These are phyloP conservation scores for Pristis pectinata DNA, from an alignment of 2,797 vertebrate genomes.

Conservation along the genomic window DNA sequence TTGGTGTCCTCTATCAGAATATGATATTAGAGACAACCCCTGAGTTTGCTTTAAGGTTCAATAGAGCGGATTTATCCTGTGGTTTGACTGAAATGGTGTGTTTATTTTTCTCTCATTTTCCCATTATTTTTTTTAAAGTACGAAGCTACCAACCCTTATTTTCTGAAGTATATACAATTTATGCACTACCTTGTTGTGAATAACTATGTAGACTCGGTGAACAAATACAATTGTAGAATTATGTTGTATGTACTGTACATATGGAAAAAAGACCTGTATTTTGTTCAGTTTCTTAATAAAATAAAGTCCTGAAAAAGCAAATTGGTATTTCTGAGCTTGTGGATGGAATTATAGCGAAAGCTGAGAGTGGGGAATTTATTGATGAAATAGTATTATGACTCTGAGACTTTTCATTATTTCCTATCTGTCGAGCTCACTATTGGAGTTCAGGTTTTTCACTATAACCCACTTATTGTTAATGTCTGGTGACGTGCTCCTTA, in stretches of 20 bases:
- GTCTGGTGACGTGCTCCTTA: not conserved
- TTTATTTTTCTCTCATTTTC: not conserved
- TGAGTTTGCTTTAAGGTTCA: not conserved
- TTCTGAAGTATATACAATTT: conserved; percentile 50
- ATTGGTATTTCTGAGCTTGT: not conserved
- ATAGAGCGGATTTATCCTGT: not conserved
- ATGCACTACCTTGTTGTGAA: conserved; percentile 67
- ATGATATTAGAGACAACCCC: not conserved
- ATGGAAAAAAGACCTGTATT: conserved; percentile 96
- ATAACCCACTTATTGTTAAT: too few species aligned
- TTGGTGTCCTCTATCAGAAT: not conserved
- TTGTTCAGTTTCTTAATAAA: conserved; percentile 86
- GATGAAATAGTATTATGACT: not conserved
- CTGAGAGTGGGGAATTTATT: not conserved
- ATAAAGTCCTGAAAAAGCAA: conserved; percentile 8
- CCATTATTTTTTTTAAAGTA: conserved; percentile 45
- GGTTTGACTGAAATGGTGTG: not conserved
- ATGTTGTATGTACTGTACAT: conserved; percentile 96
- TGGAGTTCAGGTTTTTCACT: not conserved
- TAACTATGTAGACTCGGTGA: conserved; percentile 58
- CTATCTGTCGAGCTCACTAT: not conserved
- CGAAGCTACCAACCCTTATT: conserved; percentile 56
- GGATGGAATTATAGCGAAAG: not conserved
- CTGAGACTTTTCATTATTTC: not conserved
- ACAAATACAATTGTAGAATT: conserved; percentile 66